Base-by-base conservation (phyloP, 2,113 vertebrate genomes). In the Nicator chloris region DNA sequence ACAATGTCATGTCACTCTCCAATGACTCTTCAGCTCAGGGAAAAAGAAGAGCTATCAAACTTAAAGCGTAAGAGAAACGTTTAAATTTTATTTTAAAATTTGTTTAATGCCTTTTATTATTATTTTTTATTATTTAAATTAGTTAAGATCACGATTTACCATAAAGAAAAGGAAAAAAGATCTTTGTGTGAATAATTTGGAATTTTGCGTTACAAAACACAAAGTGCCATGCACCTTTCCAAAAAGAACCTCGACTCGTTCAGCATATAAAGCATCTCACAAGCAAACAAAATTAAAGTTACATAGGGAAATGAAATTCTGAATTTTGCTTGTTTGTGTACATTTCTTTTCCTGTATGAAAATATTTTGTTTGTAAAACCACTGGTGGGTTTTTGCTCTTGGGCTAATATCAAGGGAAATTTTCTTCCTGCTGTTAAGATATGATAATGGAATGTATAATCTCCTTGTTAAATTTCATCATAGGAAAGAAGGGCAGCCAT, bases 1-100 rank as follows among this genome's bases (percentile, higher is more conserved):
- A 59, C 7, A 40, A 3, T 39, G 12, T 31, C 12, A 4, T 37
- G 4, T 1, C 0, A 4, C 5, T 37, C 39, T 66, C 23, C 14
- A 81, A 42, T 15, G 27, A 51, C 9, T 64, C 14, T 65, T 75
- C 8, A 39, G 5, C 8, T 44, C 11, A 49, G 8, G 10, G 23
- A 13, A 71, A 49, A 65, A 27, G 23, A 85, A 75, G 61, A 79
- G 4, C 1, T 37, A 64, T 3, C 6, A 86, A 75, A 50, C 2
- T 42, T 51, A 26, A 49, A 69, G 3, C 9, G 57, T 4, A 72
- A 42, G 7, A 49, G 30, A 79, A 23, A 4, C 0, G 2, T 17
- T 6, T 4, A 47, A 35, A 37, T 45, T n/a, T 53, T 51, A n/a
- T 50, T 87, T 79, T 3, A 0, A 40, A 60, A 54, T 13, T 4